Percentiles rank a stretch among this genome's conserved stretches.
phyloP scores from a whole-genome alignment of 2,113 vertebrate species.

The Tylochromis polylepis region DNA sequence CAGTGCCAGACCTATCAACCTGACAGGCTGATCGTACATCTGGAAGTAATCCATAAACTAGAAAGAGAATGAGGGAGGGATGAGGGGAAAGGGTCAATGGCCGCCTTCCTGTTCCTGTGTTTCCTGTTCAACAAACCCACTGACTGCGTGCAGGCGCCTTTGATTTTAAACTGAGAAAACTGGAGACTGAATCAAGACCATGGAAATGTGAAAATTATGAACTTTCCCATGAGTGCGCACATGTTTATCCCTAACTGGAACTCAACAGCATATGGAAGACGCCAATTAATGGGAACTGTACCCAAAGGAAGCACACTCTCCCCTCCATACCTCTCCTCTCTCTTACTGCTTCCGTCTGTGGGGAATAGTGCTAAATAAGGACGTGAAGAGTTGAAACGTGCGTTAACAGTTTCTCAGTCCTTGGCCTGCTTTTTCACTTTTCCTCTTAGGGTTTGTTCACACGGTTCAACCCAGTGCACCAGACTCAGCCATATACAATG shows the following conservation, averaged over 20 bases:
- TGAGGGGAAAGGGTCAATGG: conserved; percentile 58
- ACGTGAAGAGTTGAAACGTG: conserved; percentile 54
- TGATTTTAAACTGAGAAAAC: conserved; percentile 28
- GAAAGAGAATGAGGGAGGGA: conserved; percentile 8
- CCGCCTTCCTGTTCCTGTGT: conserved; percentile 54
- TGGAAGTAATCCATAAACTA: conserved; percentile 63
- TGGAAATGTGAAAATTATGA: conserved; percentile 30
- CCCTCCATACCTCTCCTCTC: conserved; percentile 15
- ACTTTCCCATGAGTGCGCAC: conserved; percentile 33
- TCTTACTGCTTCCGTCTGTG: neutral
- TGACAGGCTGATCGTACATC: conserved; percentile 58
- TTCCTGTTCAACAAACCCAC: conserved; percentile 46
- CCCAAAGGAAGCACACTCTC: conserved; percentile 41
- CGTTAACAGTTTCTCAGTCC: conserved; percentile 56
- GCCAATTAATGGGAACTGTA: conserved; percentile 60
- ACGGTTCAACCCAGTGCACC: conserved; percentile 35
- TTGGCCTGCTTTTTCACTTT: conserved; percentile 54
- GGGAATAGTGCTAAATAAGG: conserved; percentile 60
- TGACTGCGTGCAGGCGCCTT: conserved; percentile 13
- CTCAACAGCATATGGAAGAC: conserved; percentile 39
- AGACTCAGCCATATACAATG: conserved; percentile 15
- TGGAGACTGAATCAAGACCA: conserved; percentile 15
- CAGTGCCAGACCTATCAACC: conserved; percentile 24
- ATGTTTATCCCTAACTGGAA: conserved; percentile 59
- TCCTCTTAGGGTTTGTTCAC: conserved; percentile 30